Conservation (phyloP, 2,797 vertebrate genomes). For the Telmatherina bonti region DNA sequence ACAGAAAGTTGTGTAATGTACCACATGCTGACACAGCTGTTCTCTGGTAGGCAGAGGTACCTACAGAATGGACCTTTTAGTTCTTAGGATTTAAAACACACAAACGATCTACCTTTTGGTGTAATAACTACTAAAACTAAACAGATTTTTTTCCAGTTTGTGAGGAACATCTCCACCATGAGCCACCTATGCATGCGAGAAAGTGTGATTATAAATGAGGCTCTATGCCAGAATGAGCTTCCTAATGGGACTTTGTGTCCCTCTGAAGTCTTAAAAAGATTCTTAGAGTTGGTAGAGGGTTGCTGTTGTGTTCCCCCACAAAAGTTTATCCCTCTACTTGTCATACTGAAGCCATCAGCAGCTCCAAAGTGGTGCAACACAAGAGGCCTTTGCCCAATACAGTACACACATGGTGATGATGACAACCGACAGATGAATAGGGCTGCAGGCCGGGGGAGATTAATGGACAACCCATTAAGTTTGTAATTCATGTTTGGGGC, state of each 20-base stretch:
- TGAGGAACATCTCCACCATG: neutral
- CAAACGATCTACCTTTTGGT: neutral
- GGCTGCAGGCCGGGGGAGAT: slow-evolving; percentile 46
- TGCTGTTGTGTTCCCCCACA: slow-evolving; percentile 45
- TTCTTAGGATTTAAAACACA: neutral
- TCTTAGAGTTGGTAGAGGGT: slow-evolving; percentile 52
- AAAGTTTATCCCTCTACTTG: slow-evolving; percentile 71
- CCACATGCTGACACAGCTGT: too few species aligned
- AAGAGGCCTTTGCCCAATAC: slow-evolving; percentile 57
- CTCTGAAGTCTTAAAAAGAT: slow-evolving; percentile 65
- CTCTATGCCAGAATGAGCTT: slow-evolving; percentile 18
- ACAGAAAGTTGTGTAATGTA: neutral
- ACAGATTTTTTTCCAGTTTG: neutral
- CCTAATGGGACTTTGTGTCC: slow-evolving; percentile 53
- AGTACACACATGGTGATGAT: slow-evolving; percentile 67
- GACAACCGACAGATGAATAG: slow-evolving; percentile 55
- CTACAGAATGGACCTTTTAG: too few species aligned
- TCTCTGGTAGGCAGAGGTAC: too few species aligned
- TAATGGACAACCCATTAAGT: slow-evolving; percentile 51
- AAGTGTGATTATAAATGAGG: slow-evolving; percentile 16
- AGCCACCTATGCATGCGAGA: slow-evolving; percentile 48
- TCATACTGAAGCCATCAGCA: slow-evolving; percentile 74
- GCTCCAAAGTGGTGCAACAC: slow-evolving; percentile 61
- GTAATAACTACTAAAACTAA: neutral
- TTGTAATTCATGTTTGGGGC: slow-evolving; percentile 41